A percentile compares a stretch with the other conserved stretches of the same genome.
phyloP scores from a whole-genome alignment of 2,888 invertebrate genomes.

The Erpobdella octoculata region DNA sequence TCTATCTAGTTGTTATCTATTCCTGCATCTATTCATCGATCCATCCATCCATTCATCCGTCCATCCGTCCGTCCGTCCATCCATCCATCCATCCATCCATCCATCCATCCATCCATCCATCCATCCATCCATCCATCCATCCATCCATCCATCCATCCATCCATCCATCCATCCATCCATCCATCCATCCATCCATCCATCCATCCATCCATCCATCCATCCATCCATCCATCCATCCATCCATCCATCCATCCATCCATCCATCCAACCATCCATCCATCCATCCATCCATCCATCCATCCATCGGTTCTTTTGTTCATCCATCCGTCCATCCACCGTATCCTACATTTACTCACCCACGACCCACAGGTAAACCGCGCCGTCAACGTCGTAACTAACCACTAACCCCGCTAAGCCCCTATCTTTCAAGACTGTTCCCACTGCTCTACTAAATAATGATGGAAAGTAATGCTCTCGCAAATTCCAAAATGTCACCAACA shows the following conservation, averaged over 20 bases:
- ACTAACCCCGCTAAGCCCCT: too few species aligned
- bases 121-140: constrained; percentile 16
- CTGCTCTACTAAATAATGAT: too few species aligned
- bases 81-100: background rate
- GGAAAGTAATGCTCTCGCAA: too few species aligned
- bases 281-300: constrained; percentile 16
- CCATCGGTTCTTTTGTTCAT: background rate
- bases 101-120: constrained; percentile 13
- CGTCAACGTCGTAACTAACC: too few species aligned
- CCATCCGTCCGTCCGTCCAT: background rate
- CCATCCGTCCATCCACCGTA: constrained; percentile 4
- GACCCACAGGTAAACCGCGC: too few species aligned
- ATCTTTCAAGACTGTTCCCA: too few species aligned
- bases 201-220: constrained; percentile 16
- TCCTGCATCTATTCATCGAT: background rate
- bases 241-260: constrained; percentile 16
- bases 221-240: constrained; percentile 16
- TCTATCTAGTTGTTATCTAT: background rate
- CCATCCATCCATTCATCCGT: background rate
- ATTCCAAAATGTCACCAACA: too few species aligned
- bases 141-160: constrained; percentile 15
- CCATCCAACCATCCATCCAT: constrained; percentile 14
- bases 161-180: constrained; percentile 22
- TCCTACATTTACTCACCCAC: constrained; percentile 3
- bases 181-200: constrained; percentile 16